Conservation (phyloP, 2,797 vertebrate genomes). For the Pantherophis vulpinus region DNA sequence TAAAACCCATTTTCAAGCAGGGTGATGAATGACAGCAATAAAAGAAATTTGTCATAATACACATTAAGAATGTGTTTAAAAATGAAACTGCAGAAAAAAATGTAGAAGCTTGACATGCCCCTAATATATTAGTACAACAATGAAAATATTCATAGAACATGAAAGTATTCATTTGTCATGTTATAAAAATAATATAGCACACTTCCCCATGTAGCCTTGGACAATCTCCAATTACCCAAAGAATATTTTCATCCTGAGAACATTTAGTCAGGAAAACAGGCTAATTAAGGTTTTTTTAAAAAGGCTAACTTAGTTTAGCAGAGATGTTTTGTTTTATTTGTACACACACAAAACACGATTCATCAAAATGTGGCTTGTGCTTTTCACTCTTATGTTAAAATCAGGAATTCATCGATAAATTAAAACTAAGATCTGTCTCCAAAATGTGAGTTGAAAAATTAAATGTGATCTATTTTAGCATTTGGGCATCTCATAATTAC, state of each 20-base stretch:
- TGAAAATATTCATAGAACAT: not conserved
- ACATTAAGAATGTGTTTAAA: not conserved
- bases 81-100: not conserved
- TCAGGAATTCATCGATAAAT: not conserved
- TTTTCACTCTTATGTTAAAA: not conserved
- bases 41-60: not conserved
- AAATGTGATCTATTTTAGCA: not conserved
- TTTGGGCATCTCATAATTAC: not conserved
- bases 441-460: not conserved
- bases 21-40: not conserved
- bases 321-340: not conserved
- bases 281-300: not conserved
- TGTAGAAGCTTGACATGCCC: not conserved
- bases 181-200: not conserved
- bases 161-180: not conserved
- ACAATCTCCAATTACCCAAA: not conserved
- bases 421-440: not conserved
- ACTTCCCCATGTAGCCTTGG: not conserved
- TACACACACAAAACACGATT: not conserved
- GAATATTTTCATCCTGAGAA: not conserved
- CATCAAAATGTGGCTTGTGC: not conserved
- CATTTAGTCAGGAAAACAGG: not conserved
- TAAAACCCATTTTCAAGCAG: not conserved
- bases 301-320: not conserved
- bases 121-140: not conserved